Evolutionary conservation across 2,113 vertebrate genomes (phyloP).

Genomic region (Psammodynastes pulverulentus): DNA sequence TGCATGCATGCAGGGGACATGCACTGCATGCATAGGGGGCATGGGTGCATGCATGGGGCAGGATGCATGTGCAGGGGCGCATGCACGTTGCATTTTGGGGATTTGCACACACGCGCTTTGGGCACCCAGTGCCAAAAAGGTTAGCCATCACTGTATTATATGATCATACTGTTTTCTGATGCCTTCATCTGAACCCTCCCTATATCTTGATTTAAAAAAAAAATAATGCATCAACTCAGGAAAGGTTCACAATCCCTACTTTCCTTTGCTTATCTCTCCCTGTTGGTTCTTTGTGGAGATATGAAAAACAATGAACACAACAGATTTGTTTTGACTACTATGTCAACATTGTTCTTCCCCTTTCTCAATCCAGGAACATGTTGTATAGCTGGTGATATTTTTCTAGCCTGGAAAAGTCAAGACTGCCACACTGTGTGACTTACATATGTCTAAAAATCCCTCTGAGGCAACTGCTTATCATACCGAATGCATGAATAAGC

Average conservation of each 20-base stretch:
- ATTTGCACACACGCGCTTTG: too few relatives aligned
- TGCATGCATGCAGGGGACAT: too few relatives aligned
- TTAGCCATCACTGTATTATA: too few relatives aligned
- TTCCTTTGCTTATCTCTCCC: not conserved
- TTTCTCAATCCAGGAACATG: not conserved
- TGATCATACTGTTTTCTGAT: not conserved
- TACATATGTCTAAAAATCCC: not conserved
- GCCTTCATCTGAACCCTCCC: not conserved
- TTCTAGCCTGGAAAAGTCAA: not conserved
- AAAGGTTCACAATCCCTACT: not conserved
- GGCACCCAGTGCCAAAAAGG: too few relatives aligned
- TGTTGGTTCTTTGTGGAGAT: not conserved
- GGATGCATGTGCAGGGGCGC: too few relatives aligned
- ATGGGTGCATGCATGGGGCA: too few relatives aligned
- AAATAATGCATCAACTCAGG: too few relatives aligned
- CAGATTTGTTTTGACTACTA: not conserved
- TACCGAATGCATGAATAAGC: not conserved
- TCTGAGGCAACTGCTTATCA: not conserved
- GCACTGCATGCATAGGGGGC: too few relatives aligned
- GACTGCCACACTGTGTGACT: not conserved
- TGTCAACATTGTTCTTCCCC: not conserved
- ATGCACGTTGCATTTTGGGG: too few relatives aligned
- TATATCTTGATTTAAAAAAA: not conserved
- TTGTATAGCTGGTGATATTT: not conserved
- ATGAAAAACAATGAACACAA: not conserved